A percentile compares a stretch with the other conserved stretches of the same genome.
Evolutionary conservation across 2,113 vertebrate species (phyloP).

Genomic region (Megalops atlanticus): DNA sequence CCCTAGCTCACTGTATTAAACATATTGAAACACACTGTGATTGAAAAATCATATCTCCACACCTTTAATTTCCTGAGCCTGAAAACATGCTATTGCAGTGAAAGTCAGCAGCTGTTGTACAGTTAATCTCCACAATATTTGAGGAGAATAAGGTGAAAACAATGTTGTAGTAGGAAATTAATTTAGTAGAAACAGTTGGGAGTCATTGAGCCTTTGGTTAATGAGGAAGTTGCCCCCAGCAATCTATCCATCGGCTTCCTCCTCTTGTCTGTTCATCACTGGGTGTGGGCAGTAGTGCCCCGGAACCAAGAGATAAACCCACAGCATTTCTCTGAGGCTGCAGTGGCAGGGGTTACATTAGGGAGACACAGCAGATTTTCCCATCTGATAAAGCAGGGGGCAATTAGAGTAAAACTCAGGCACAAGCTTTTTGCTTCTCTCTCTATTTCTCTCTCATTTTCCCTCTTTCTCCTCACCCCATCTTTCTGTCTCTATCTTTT

Average conservation of each 20-base stretch:
- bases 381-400: conserved; percentile 63
- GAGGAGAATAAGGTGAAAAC: neutral
- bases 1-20: neutral
- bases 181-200: neutral
- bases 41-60: neutral
- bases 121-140: neutral
- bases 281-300: conserved; percentile 46
- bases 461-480: neutral
- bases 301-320: conserved; percentile 53
- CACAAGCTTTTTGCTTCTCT: neutral
- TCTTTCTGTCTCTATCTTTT: neutral
- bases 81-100: neutral
- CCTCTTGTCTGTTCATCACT: conserved; percentile 49
- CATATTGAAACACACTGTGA: neutral
- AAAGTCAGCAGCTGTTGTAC: neutral
- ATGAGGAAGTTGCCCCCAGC: conserved; percentile 42
- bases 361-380: conserved; percentile 65
- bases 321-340: conserved; percentile 41
- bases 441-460: neutral
- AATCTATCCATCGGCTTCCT: conserved; percentile 43
- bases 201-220: neutral
- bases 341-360: neutral
- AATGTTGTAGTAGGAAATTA: neutral
- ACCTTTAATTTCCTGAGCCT: neutral
- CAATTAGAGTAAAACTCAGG: conserved; percentile 37